These are phyloP conservation scores for Diacarnus erythraeanus DNA, from an alignment of 37 sponge, comb jelly and placozoan genomes.

Conservation along the genomic window DNA sequence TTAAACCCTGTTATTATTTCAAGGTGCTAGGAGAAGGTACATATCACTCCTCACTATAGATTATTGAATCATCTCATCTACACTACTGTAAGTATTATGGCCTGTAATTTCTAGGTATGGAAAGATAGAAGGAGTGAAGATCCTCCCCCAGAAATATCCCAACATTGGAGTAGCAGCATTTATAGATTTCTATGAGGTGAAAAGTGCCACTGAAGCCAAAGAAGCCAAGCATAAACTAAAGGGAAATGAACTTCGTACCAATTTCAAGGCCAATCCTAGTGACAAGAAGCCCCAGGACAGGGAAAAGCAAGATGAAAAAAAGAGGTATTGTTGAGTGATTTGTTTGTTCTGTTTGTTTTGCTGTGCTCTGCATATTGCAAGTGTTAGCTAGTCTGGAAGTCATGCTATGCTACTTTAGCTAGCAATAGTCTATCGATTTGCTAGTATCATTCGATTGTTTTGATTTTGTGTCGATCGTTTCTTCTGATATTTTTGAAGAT, in stretches of 20 bases:
- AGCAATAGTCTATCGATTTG: neutral
- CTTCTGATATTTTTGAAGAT: neutral
- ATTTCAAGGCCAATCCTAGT: conserved; percentile 64
- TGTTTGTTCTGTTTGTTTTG: neutral
- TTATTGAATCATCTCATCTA: too few species aligned
- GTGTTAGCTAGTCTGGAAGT: neutral
- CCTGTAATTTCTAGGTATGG: conserved; percentile 63
- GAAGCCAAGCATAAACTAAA: conserved; percentile 46
- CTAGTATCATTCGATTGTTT: neutral
- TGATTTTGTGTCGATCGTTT: neutral
- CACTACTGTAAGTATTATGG: neutral
- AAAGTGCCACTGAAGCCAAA: conserved; percentile 66
- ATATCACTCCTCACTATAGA: too few species aligned
- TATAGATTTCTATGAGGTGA: conserved; percentile 74
- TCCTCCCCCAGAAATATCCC: conserved; percentile 71
- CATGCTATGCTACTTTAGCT: neutral
- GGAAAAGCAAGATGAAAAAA: neutral
- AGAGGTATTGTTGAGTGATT: neutral
- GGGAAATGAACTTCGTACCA: conserved; percentile 58
- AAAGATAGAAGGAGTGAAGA: conserved; percentile 76
- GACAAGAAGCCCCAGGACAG: conserved; percentile 15
- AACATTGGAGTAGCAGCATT: conserved; percentile 80
- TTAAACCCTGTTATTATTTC: too few species aligned
- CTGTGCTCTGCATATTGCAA: too few species aligned
- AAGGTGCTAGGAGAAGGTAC: too few species aligned